phyloP scores from a whole-genome alignment of 2,113 vertebrate genomes.

The Siphamia tubifer region DNA sequence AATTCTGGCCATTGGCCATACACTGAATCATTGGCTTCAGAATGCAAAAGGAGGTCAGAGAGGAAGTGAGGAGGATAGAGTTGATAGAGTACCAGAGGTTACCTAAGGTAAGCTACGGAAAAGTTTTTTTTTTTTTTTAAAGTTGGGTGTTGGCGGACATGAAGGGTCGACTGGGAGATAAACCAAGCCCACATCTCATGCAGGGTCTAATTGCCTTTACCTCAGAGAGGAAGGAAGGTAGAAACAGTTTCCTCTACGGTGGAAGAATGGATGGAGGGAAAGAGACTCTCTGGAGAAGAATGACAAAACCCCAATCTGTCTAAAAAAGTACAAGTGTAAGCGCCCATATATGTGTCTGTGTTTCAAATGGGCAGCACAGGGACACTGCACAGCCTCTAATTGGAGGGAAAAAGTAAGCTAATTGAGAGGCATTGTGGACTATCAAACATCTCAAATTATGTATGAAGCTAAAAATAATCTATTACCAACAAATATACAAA shows the following conservation, averaged over 20 bases:
- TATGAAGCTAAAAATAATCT: too few species aligned
- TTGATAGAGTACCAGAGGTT: conserved; percentile 7
- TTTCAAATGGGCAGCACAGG: background rate
- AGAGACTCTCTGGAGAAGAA: conserved; percentile 51
- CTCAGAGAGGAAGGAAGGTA: conserved; percentile 37
- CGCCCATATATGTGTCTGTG: background rate
- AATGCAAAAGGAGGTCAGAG: background rate
- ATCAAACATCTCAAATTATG: too few species aligned
- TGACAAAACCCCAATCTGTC: conserved; percentile 60
- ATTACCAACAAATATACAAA: too few species aligned
- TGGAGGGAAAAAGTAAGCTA: too few species aligned
- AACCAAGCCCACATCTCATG: conserved; percentile 54
- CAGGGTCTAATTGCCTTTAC: conserved; percentile 74
- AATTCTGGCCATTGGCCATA: background rate
- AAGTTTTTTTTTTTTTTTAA: conserved; percentile 52
- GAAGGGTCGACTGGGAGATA: conserved; percentile 23
- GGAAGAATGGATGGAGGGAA: conserved; percentile 39
- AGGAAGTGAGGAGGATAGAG: conserved; percentile 14
- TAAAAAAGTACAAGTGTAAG: conserved; percentile 16
- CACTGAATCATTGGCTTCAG: background rate
- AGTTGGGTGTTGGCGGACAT: conserved; percentile 21
- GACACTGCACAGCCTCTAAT: background rate
- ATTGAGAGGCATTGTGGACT: too few species aligned
- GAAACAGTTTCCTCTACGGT: conserved; percentile 19
- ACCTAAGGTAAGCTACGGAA: conserved; percentile 12